Conservation (phyloP, 2,113 vertebrate genomes). For the Aix galericulata region DNA sequence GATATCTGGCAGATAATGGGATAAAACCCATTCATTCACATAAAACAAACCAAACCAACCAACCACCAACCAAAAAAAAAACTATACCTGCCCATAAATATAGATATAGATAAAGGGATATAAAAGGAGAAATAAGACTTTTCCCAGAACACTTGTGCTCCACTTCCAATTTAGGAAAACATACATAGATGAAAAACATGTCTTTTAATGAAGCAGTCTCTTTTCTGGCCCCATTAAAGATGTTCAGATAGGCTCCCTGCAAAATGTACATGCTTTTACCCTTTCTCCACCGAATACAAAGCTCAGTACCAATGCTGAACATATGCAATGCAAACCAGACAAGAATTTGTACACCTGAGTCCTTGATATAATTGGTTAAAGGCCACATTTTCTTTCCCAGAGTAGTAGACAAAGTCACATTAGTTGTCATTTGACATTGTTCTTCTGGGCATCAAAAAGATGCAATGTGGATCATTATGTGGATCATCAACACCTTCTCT, state of each 20-base stretch:
- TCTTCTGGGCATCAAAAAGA: background rate
- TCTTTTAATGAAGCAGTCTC: background rate
- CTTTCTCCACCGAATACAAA: background rate
- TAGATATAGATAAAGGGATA: too few species aligned
- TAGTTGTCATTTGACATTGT: background rate
- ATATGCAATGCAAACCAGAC: background rate
- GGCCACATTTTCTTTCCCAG: background rate
- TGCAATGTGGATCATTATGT: background rate
- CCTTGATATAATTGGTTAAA: background rate
- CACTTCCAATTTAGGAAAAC: background rate
- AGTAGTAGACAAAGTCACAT: background rate
- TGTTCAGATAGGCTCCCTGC: background rate
- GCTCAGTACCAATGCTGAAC: background rate
- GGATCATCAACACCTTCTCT: background rate
- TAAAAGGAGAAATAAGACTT: background rate
- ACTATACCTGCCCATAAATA: background rate
- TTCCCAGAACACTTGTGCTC: background rate
- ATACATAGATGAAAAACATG: background rate
- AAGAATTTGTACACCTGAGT: fast-evolving
- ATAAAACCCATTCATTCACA: background rate
- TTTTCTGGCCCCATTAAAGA: background rate
- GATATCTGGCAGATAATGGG: background rate
- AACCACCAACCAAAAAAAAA: background rate
- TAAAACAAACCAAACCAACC: background rate
- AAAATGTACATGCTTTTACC: background rate